phyloP scores from a whole-genome alignment of 2,797 vertebrate genomes.

The Paratrypauchen microcephalus region DNA sequence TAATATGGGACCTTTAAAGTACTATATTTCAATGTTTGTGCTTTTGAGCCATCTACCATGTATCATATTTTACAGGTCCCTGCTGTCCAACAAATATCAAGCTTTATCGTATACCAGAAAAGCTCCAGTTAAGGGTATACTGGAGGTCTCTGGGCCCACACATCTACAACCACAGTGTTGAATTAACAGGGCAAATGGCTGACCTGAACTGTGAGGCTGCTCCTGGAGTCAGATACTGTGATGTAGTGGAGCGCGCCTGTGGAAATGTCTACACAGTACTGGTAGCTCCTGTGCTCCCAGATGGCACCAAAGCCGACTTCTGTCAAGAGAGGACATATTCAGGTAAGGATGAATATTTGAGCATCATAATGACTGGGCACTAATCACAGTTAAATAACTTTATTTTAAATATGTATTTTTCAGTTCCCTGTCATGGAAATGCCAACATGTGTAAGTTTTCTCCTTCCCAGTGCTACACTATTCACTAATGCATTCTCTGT shows the following conservation, averaged over 20 bases:
- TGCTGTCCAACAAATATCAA: constrained; percentile 91
- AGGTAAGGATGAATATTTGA: constrained; percentile 71
- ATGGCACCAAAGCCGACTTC: constrained; percentile 79
- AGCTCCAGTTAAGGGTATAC: constrained; percentile 78
- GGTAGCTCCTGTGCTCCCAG: constrained; percentile 77
- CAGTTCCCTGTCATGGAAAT: constrained; percentile 90
- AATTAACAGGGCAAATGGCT: constrained; percentile 81
- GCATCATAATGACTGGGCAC: not conserved
- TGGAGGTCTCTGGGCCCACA: constrained; percentile 78
- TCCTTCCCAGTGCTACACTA: not conserved
- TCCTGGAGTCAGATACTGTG: constrained; percentile 78
- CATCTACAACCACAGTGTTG: constrained; percentile 74
- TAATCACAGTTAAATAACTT: not conserved
- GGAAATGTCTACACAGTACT: constrained; percentile 87
- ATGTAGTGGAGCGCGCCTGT: constrained; percentile 80
- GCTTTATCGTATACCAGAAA: constrained; percentile 74
- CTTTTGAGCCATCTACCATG: not conserved
- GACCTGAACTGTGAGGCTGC: constrained; percentile 85
- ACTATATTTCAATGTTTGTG: not conserved
- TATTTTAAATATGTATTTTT: constrained; percentile 43
- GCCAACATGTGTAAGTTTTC: constrained; percentile 84
- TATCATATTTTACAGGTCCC: constrained; percentile 70
- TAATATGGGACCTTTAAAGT: not conserved
- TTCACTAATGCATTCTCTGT: not conserved
- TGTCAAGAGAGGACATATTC: constrained; percentile 88